Evolutionary conservation across 1,140 invertebrate species (phyloP), one percentile per base, ranked within the genome.

Genomic region (Ostrea edulis): DNA sequence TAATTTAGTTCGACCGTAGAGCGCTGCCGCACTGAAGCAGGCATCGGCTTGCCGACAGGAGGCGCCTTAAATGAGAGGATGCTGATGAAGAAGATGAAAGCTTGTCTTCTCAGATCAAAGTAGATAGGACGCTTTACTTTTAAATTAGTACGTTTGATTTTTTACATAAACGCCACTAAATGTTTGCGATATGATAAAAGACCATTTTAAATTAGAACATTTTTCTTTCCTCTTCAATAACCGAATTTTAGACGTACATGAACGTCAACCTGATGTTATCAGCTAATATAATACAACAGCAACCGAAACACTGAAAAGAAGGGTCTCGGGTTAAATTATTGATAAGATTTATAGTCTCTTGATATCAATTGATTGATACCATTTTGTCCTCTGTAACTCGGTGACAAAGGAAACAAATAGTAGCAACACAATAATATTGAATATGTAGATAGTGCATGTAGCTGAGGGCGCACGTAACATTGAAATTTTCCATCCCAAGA

Each of bases 121-220:
- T 25, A 77, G 68, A 77, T 77, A 77, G 29, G 68, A 77, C 22
- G n/a, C 17, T n/a, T 25, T 29, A 35, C 14, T 12, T 77, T 29
- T 29, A 77, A 77, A 77, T 77, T 29, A 44, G 25, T 29, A 77
- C 68, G 22, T 77, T 77, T 77, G 68, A 62, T 17, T 62, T 44
- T 62, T 17, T 62, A 62, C 55, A 62, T 20, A 17, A 77, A 25
- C 68, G 29, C 22, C 12, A 25, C 12, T 44, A 29, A 35, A 29
- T 77, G 68, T 29, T 77, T 77, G 8, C 68, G 11, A 77, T 77
- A 17, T 77, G 68, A 77, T 77, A 77, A 77, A 77, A 77, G 68
- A 77, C 68, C 14, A 14, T 35, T 77, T 25, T 11, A 77, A 77
- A 77, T 71, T 77, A 77, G 68, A 12, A 71, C 4, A 14, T 12